Conservation (phyloP, 2,888 invertebrate species). For the Lasius fuliginosus region DNA sequence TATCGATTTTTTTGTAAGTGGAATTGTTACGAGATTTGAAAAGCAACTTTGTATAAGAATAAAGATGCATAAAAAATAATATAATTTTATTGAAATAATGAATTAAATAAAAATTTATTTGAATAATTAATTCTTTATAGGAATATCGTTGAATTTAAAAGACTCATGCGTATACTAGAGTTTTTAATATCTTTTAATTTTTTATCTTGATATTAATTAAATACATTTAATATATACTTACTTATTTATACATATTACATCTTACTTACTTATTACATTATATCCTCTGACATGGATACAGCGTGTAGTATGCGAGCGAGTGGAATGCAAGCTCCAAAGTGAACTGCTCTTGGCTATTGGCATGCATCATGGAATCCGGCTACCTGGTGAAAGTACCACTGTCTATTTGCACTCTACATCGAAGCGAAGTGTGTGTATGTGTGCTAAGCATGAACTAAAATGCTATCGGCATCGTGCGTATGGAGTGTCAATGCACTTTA, state of each 20-base stretch:
- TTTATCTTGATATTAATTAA: neutral
- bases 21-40: no score
- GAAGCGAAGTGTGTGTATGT: conserved; percentile 52
- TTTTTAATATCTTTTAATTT: conserved; percentile 2
- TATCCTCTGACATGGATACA: conserved; percentile 59
- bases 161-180: neutral
- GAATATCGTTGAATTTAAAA: neutral
- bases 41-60: no score
- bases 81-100: neutral
- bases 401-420: conserved; percentile 66
- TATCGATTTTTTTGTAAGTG: no score
- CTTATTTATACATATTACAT: no score
- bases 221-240: neutral
- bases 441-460: conserved; percentile 67
- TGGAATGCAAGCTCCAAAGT: conserved; percentile 74
- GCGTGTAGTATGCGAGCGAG: conserved; percentile 69
- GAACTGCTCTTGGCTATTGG: conserved; percentile 76
- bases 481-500: conserved; percentile 81
- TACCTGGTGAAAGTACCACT: conserved; percentile 78
- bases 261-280: no score
- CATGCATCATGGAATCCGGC: conserved; percentile 75
- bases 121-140: neutral
- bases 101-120: neutral
- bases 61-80: no score
- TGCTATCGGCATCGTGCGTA: conserved; percentile 75